Conservation (phyloP, 2,113 vertebrate species). For the Sigmodon hispidus region DNA sequence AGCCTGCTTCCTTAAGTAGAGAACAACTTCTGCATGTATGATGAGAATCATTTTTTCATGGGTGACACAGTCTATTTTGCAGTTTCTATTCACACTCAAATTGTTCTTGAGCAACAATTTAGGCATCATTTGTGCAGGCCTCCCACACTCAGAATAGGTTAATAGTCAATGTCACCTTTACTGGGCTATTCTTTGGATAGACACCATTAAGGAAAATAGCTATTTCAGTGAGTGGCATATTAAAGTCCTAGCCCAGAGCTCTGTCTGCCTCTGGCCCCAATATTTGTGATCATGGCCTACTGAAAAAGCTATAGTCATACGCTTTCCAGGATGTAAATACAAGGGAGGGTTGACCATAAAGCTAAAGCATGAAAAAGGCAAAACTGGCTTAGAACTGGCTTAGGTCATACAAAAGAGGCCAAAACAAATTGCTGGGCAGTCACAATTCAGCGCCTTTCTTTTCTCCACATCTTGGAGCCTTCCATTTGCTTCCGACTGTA, state of each 20-base stretch:
- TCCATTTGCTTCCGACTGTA: not conserved
- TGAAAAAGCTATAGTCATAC: not conserved
- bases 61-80: slow-evolving; percentile 72
- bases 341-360: not conserved
- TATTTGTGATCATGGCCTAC: slow-evolving; percentile 5
- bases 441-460: not conserved
- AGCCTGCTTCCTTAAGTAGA: slow-evolving; percentile 60
- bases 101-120: slow-evolving; percentile 77
- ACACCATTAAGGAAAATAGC: slow-evolving; percentile 76
- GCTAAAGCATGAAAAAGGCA: not conserved
- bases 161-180: slow-evolving; percentile 75
- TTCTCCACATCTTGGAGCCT: not conserved
- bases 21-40: slow-evolving; percentile 66
- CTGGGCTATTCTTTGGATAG: slow-evolving; percentile 68
- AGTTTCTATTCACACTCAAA: slow-evolving; percentile 71
- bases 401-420: not conserved
- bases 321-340: not conserved
- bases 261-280: slow-evolving; percentile 34
- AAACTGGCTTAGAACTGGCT: no score
- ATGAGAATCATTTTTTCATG: slow-evolving; percentile 62
- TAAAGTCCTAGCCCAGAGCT: slow-evolving; percentile 74
- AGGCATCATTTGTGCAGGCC: slow-evolving; percentile 67
- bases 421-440: not conserved
- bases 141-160: slow-evolving; percentile 71
- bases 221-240: slow-evolving; percentile 74